A percentile compares a stretch with the other conserved stretches of the same genome.
Conservation (phyloP, 2,888 invertebrate genomes). For the Melinaea menophilus region DNA sequence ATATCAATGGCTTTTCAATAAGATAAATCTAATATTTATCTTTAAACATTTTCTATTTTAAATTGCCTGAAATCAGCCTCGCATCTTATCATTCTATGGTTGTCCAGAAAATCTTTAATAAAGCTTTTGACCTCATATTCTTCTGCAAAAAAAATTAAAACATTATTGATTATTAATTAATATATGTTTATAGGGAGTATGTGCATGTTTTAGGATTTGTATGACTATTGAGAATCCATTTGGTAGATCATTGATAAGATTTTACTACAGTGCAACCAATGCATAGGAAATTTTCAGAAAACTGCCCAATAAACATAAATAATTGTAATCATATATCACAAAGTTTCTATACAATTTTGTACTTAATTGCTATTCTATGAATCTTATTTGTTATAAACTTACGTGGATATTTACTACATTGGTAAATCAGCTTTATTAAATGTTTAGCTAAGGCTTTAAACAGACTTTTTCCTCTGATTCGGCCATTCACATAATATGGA, state of each 20-base stretch:
- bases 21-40: not conserved
- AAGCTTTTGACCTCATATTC: conserved; percentile 73
- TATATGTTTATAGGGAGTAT: not conserved
- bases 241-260: too few relatives aligned
- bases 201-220: too few relatives aligned
- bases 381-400: conserved; percentile 35
- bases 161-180: not conserved
- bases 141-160: conserved; percentile 59
- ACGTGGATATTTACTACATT: conserved; percentile 77
- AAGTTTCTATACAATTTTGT: too few relatives aligned
- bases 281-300: too few relatives aligned
- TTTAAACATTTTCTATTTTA: conserved; percentile 55
- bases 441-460: conserved; percentile 80
- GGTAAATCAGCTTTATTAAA: conserved; percentile 77
- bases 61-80: conserved; percentile 72
- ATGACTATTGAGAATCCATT: too few relatives aligned
- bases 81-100: conserved; percentile 70
- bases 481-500: conserved; percentile 79
- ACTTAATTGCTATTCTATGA: too few relatives aligned
- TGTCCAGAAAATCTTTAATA: conserved; percentile 70
- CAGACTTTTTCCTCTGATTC: conserved; percentile 77
- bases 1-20: too few relatives aligned
- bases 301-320: too few relatives aligned
- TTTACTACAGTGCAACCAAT: too few relatives aligned
- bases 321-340: too few relatives aligned